These are phyloP conservation scores for Zoroaster sp. DNA, from an alignment of 53 echinoderm and acorn worm species.

Conservation along the genomic window DNA sequence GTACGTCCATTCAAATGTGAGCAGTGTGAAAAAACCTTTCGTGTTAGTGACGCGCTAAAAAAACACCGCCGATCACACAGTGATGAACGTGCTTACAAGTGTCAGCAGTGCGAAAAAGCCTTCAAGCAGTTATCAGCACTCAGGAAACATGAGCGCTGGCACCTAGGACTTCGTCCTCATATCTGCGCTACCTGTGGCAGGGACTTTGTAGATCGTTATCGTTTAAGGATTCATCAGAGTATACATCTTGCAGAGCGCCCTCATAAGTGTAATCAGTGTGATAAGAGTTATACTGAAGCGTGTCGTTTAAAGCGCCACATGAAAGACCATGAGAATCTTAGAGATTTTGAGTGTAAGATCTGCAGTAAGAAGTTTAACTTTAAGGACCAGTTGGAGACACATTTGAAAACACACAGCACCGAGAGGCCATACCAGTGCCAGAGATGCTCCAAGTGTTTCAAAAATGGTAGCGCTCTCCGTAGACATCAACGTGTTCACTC, in stretches of 20 bases:
- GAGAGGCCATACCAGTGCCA: constrained; percentile 38
- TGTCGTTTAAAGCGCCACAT: constrained; percentile 40
- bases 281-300: constrained; percentile 50
- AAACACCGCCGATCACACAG: constrained; percentile 73
- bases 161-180: constrained; percentile 38
- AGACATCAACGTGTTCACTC: constrained; percentile 41
- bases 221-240: constrained; percentile 41
- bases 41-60: constrained; percentile 46
- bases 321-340: constrained; percentile 37
- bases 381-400: constrained; percentile 33
- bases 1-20: constrained; percentile 58
- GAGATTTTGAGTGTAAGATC: constrained; percentile 20
- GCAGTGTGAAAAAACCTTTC: constrained; percentile 68
- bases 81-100: constrained; percentile 74
- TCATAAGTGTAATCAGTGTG: constrained; percentile 38
- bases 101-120: constrained; percentile 73
- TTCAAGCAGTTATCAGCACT: constrained; percentile 56
- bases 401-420: constrained; percentile 31
- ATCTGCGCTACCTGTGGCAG: constrained; percentile 39
- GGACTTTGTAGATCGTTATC: constrained; percentile 41
- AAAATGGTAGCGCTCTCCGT: constrained; percentile 19
- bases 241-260: constrained; percentile 50
- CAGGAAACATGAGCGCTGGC: constrained; percentile 50
- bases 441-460: constrained; percentile 39
- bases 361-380: constrained; percentile 52